Evolutionary conservation across 2,113 vertebrate genomes (phyloP).

Genomic region (Proterorhinus semilunaris): DNA sequence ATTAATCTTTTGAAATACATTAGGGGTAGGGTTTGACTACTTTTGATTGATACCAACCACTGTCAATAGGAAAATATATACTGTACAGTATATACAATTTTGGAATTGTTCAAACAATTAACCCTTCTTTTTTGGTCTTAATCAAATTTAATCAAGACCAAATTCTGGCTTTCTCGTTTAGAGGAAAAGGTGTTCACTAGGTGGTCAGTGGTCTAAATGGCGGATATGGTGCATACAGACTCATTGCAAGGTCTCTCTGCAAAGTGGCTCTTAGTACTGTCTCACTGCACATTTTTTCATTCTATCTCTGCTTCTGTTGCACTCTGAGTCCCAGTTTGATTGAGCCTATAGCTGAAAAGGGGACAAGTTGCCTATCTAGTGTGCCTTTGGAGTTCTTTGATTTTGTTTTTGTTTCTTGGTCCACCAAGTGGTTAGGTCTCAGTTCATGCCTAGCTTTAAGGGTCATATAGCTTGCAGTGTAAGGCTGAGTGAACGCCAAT

Average conservation of each 20-base stretch:
- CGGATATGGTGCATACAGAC: constrained; percentile 37
- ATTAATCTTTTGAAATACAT: too few species aligned
- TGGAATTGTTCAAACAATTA: too few species aligned
- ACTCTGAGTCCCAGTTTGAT: constrained; percentile 55
- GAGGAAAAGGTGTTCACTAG: too few species aligned
- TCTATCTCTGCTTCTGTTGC: constrained; percentile 37
- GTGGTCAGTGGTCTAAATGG: constrained; percentile 8
- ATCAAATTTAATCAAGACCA: too few species aligned
- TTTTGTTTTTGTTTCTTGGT: constrained; percentile 61
- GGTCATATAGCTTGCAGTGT: constrained; percentile 50
- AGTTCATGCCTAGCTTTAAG: constrained; percentile 57
- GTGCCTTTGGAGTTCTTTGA: constrained; percentile 76
- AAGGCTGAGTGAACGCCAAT: constrained; percentile 36
- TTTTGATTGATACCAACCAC: too few species aligned
- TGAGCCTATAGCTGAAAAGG: constrained; percentile 66
- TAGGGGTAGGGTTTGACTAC: too few species aligned
- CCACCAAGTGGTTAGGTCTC: constrained; percentile 56
- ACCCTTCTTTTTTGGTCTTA: too few species aligned
- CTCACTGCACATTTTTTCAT: constrained; percentile 47
- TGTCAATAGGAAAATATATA: too few species aligned
- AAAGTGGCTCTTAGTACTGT: constrained; percentile 60
- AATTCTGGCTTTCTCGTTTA: too few species aligned
- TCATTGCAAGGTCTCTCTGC: constrained; percentile 57
- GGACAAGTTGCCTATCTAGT: constrained; percentile 74
- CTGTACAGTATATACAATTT: too few species aligned